These are phyloP conservation scores for Aethina tumida DNA, from an alignment of 1,140 invertebrate species.

Conservation along the genomic window DNA sequence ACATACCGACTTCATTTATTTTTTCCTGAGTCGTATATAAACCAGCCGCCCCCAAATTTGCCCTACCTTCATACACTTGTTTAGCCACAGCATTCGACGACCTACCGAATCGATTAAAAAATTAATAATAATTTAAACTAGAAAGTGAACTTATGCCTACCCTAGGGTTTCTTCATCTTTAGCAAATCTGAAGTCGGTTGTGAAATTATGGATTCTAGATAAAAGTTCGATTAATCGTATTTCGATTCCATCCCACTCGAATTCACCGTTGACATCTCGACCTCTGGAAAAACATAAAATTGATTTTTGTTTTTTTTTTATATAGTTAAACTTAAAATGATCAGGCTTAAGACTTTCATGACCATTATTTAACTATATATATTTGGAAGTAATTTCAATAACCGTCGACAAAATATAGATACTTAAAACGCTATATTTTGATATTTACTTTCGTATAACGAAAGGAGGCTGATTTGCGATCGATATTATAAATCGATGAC, in stretches of 20 bases:
- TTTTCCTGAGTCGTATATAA: conserved; percentile 51
- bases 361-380: no score
- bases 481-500: conserved; percentile 56
- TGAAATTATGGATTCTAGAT: conserved; percentile 53
- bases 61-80: conserved; percentile 37
- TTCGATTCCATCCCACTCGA: conserved; percentile 59
- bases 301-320: no score
- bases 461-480: conserved; percentile 59
- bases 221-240: conserved; percentile 49
- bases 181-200: conserved; percentile 52
- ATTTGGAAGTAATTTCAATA: no score
- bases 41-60: conserved; percentile 56
- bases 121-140: background rate
- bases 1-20: conserved; percentile 43
- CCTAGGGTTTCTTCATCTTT: conserved; percentile 36
- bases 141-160: conserved; percentile 28
- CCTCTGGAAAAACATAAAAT: conserved; percentile 29
- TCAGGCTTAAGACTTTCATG: no score
- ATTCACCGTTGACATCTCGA: conserved; percentile 37
- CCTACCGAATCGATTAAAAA: conserved; percentile 29
- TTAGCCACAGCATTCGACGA: conserved; percentile 44
- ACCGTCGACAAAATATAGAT: no score
- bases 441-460: conserved; percentile 51
- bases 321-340: no score
- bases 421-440: no score